A percentile compares a stretch with the other conserved stretches of the same genome.
These are phyloP conservation scores for Oligia latruncula DNA, from an alignment of 2,888 invertebrate genomes.

Conservation along the genomic window DNA sequence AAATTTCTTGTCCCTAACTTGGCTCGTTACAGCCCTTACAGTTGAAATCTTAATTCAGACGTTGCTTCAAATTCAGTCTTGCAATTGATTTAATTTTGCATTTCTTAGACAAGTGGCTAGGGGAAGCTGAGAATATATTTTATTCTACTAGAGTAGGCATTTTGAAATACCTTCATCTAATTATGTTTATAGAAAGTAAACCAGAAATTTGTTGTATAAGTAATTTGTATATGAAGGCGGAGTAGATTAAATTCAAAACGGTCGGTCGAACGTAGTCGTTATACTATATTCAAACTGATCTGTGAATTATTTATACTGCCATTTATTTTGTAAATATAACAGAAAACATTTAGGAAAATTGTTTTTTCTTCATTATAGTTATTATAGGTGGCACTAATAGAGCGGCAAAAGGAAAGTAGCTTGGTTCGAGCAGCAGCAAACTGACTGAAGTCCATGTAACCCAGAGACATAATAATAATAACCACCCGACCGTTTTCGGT, in stretches of 20 bases:
- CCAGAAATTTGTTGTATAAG: not conserved
- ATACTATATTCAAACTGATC: not conserved
- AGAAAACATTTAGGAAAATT: not conserved
- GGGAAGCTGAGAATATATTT: constrained; percentile 61
- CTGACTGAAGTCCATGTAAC: not conserved
- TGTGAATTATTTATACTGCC: not conserved
- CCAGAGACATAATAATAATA: too few relatives aligned
- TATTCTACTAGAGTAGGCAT: constrained; percentile 38
- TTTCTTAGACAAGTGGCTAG: constrained; percentile 75
- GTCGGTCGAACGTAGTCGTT: not conserved
- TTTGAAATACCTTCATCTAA: constrained; percentile 16
- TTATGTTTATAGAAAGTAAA: not conserved
- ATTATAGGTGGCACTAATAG: not conserved
- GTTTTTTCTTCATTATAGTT: not conserved
- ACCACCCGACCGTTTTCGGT: too few relatives aligned
- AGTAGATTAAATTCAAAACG: not conserved
- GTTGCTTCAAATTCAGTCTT: constrained; percentile 70
- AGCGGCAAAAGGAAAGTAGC: not conserved
- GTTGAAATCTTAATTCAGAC: constrained; percentile 69
- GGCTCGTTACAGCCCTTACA: constrained; percentile 59
- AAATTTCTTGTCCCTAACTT: constrained; percentile 65
- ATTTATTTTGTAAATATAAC: not conserved
- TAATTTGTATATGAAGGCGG: not conserved
- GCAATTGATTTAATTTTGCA: constrained; percentile 82
- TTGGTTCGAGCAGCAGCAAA: not conserved